These are phyloP conservation scores for Dorcus parallelipipedus DNA, from an alignment of 2,888 invertebrate genomes.

Conservation along the genomic window DNA sequence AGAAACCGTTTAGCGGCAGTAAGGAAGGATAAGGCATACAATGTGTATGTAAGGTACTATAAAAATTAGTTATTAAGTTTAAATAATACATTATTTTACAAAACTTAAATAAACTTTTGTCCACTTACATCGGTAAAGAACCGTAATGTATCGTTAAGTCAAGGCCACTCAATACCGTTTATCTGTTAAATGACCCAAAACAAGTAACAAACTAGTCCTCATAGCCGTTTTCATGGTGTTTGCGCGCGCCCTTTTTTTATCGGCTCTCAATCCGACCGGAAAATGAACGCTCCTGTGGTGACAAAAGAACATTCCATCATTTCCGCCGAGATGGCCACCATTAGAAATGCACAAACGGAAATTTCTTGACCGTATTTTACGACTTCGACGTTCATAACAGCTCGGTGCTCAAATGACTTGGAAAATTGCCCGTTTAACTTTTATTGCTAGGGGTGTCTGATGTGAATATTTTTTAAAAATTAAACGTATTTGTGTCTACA, in stretches of 20 bases:
- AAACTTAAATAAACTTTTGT: constrained; percentile 17
- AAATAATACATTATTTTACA: too few relatives aligned
- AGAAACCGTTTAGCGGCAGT: too few relatives aligned
- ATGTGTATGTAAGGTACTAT: too few relatives aligned
- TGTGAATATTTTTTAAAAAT: neutral
- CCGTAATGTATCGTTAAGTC: constrained; percentile 48
- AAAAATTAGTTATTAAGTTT: too few relatives aligned
- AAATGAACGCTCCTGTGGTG: constrained; percentile 53
- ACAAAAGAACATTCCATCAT: constrained; percentile 53
- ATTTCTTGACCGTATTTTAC: constrained; percentile 39
- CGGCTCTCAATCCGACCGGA: constrained; percentile 50
- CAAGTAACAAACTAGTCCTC: constrained; percentile 47
- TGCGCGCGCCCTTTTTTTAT: constrained; percentile 48
- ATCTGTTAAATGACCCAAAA: constrained; percentile 50
- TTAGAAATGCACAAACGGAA: constrained; percentile 49
- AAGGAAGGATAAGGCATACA: too few relatives aligned
- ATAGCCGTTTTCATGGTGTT: constrained; percentile 47
- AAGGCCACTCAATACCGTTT: constrained; percentile 47
- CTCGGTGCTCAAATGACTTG: constrained; percentile 28
- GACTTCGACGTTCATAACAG: constrained; percentile 1
- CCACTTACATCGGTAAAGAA: constrained; percentile 34
- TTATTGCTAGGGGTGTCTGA: neutral
- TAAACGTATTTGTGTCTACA: too few relatives aligned
- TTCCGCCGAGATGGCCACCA: constrained; percentile 48
- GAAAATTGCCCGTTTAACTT: constrained; percentile 30